Base-by-base conservation (phyloP, 2,797 vertebrate species). In the Coregonus ussuriensis region DNA sequence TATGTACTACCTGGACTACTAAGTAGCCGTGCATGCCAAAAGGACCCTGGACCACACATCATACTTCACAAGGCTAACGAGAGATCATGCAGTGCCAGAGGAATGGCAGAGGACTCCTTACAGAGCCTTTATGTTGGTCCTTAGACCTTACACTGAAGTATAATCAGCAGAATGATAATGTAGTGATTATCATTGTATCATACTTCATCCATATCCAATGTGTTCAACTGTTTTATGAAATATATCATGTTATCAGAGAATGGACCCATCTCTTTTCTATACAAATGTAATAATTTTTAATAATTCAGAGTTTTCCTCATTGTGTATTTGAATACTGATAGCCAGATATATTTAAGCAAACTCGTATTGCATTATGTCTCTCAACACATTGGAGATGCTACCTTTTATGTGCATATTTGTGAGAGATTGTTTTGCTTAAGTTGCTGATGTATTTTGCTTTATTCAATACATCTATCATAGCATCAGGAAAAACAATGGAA, bases 391-490 rank as follows among this genome's bases (percentile, higher is more conserved):
- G 16, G 84, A 77, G 84, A 85, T 72, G 79, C 65, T 78, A 54
- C 75, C 33, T 84, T 72, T 72, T 85, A 65, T 29, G 16, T 62
- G 72, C n/a, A 31, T 83, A 74, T 79, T 79, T 81, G 74, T 84
- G 41, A 81, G 87, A 91, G 90, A 94, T 87, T 92, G 91, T 86
- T 92, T 93, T 86, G 84, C 88, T 91, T 73, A 47, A 7, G 62
- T 67, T 31, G 6, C 31, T 25, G 13, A 71, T 11, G 71, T 66
- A 14, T n/a, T 62, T 78, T 77, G 78, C 63, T 35, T 14, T 33
- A 78, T 16, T 69, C 71, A 59, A 71, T 73, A 33, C 37, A 53
- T 33, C 37, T 71, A 74, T 62, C 29, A 1, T 51, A 33, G 25
- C 81, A 51, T 59, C 63, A 66, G 54, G 14, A 9, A 66, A 35